A percentile compares a stretch with the other conserved stretches of the same genome.
These are phyloP conservation scores for Microctonus hyperodae DNA, from an alignment of 2,888 invertebrate genomes.

Conservation along the genomic window DNA sequence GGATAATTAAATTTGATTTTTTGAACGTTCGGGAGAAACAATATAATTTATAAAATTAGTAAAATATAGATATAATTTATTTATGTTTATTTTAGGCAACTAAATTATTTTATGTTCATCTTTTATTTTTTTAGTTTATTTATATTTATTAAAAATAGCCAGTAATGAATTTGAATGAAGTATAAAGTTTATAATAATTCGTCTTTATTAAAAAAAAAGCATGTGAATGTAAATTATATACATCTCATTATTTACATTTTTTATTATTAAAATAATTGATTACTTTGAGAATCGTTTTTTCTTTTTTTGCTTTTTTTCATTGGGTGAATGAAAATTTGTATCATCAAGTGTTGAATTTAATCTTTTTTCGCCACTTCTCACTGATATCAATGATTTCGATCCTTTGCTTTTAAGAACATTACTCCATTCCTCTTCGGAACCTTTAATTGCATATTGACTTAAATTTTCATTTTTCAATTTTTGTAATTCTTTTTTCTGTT, in stretches of 20 bases:
- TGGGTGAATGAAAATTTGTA: slow-evolving; percentile 10
- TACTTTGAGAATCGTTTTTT: slow-evolving; percentile 41
- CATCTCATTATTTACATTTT: not conserved
- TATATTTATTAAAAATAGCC: too few species aligned
- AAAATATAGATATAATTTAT: too few species aligned
- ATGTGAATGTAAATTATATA: not conserved
- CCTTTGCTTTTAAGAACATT: slow-evolving; percentile 63
- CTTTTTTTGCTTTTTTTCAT: slow-evolving; percentile 35
- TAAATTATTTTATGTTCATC: too few species aligned
- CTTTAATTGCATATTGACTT: slow-evolving; percentile 85
- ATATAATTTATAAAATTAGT: too few species aligned
- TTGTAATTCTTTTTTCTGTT: slow-evolving; percentile 80
- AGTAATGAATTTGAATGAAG: too few species aligned
- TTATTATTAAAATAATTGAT: slow-evolving; percentile 12
- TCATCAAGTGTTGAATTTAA: slow-evolving; percentile 37
- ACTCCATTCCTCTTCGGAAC: slow-evolving; percentile 85
- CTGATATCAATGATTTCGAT: slow-evolving; percentile 68
- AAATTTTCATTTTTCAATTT: slow-evolving; percentile 80
- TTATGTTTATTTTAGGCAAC: too few species aligned
- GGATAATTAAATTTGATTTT: too few species aligned
- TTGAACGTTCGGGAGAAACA: too few species aligned
- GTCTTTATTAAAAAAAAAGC: not conserved
- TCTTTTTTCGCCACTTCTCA: slow-evolving; percentile 67
- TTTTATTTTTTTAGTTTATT: too few species aligned
- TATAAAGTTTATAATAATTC: too few species aligned